A percentile compares a stretch with the other conserved stretches of the same genome.
Evolutionary conservation across 2,888 invertebrate species (phyloP).

Genomic region (Monochamus alternatus): DNA sequence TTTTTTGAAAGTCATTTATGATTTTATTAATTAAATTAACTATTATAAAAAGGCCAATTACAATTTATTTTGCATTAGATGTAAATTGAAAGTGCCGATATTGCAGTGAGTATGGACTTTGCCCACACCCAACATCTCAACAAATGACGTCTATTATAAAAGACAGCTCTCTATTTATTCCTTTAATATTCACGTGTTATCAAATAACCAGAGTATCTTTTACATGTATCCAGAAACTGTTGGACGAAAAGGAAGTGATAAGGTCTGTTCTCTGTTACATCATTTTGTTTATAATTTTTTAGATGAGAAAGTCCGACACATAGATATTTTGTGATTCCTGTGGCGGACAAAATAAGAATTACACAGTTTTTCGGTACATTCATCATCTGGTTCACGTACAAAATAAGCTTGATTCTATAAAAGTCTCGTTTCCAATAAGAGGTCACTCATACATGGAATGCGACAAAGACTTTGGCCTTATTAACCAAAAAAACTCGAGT

Average conservation of each 20-base stretch:
- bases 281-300: slow-evolving; percentile 16
- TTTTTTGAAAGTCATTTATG: too few relatives aligned
- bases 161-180: neutral
- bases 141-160: too few relatives aligned
- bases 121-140: too few relatives aligned
- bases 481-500: slow-evolving; percentile 31
- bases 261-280: slow-evolving; percentile 26
- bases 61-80: too few relatives aligned
- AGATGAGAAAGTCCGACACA: neutral
- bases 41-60: too few relatives aligned
- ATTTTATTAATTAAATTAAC: too few relatives aligned
- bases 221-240: slow-evolving; percentile 30
- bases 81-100: too few relatives aligned
- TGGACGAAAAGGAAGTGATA: slow-evolving; percentile 15
- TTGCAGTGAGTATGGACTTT: too few relatives aligned
- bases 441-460: slow-evolving; percentile 37
- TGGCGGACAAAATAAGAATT: slow-evolving; percentile 32
- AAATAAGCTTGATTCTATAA: slow-evolving; percentile 24
- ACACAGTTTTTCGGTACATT: slow-evolving; percentile 21
- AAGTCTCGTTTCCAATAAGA: slow-evolving; percentile 34
- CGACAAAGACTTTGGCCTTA: slow-evolving; percentile 30
- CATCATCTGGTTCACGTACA: slow-evolving; percentile 28
- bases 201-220: slow-evolving; percentile 19
- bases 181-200: slow-evolving; percentile 32
- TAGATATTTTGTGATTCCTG: slow-evolving; percentile 34